Evolutionary conservation across 2,888 invertebrate species (phyloP).

Genomic region (Chrysina gloriosa): DNA sequence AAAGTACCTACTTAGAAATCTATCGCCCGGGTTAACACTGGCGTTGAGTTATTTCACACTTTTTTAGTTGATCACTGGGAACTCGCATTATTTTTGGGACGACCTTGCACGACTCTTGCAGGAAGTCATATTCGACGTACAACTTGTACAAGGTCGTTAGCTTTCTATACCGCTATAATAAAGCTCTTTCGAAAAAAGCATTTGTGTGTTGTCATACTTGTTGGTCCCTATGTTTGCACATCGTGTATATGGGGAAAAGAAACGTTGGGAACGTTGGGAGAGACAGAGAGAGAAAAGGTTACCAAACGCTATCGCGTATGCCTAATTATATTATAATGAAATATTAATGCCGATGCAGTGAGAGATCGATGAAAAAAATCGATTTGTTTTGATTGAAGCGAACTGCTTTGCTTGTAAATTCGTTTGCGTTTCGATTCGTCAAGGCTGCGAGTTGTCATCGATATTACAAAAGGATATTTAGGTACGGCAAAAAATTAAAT

Average conservation of each 20-base stretch:
- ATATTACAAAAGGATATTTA: conserved; percentile 11
- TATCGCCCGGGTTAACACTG: neutral
- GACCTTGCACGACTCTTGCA: conserved; percentile 48
- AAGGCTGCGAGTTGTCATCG: conserved; percentile 13
- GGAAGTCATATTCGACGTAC: conserved; percentile 45
- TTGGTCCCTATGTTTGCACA: too few species aligned
- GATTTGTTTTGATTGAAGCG: conserved; percentile 34
- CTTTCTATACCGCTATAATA: conserved; percentile 42
- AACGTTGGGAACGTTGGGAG: neutral
- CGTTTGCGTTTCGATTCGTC: conserved; percentile 15
- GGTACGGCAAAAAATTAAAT: neutral
- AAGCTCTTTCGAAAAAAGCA: conserved; percentile 34
- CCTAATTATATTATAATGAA: conserved; percentile 30
- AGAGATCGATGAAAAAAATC: conserved; percentile 12
- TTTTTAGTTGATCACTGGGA: conserved; percentile 44
- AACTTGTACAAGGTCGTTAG: conserved; percentile 37
- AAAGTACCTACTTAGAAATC: conserved; percentile 2
- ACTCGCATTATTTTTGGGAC: conserved; percentile 47
- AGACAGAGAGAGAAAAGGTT: neutral
- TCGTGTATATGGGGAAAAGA: neutral
- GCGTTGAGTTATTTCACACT: conserved; percentile 34
- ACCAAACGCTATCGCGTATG: neutral
- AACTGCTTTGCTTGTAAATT: conserved; percentile 1
- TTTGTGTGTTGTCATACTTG: neutral
- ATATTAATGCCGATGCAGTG: conserved; percentile 24